Evolutionary conservation across 2,113 vertebrate genomes (phyloP), one percentile per base, ranked within the genome.

Genomic region (Takifugu flavidus): DNA sequence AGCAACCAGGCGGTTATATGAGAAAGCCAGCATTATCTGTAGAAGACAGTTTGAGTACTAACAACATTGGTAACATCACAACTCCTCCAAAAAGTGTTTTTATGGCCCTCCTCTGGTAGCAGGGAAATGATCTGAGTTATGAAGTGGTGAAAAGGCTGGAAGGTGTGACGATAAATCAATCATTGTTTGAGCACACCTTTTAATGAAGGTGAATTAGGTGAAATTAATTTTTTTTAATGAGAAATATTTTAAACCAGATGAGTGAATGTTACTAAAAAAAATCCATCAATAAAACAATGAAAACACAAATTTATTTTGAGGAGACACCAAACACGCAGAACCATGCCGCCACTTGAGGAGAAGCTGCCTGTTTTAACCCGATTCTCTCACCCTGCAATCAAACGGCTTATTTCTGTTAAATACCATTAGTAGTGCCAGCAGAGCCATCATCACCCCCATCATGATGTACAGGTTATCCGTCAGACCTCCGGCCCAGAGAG

Each of bases 401-500:
- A 54, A 54, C 44, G 34, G 11, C 7, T 8, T 10, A 39, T 39
- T 39, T 39, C 5, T 34, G 7, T 39, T 6, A 0, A 39, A 10
- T 85, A 94, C 93, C 50, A 88, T 91, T 26, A 93, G 74, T 28
- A 94, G 68, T 4, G 50, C 72, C 47, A 94, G 86, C 14, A 94
- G 85, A 13, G 61, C 89, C 85, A 91, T 89, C 92, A 94, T 94
- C 47, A 91, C 86, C 3, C 92, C 93, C 54, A 94, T 68, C 93
- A 94, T 94, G 67, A 94, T 65, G 10, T 93, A 91, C 58, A 94
- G 74, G 78, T 93, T 86, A 0, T 84, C 85, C 0, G 86, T 92
- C 25, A 94, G 83, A 3, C 92, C 90, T 5, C 91, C 92, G 0
- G 92, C 92, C 93, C 93, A 94, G 50, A 94, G 84, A 5, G 93